Evolutionary conservation across 1,140 invertebrate species (phyloP).

Genomic region (Leucophenga varia): DNA sequence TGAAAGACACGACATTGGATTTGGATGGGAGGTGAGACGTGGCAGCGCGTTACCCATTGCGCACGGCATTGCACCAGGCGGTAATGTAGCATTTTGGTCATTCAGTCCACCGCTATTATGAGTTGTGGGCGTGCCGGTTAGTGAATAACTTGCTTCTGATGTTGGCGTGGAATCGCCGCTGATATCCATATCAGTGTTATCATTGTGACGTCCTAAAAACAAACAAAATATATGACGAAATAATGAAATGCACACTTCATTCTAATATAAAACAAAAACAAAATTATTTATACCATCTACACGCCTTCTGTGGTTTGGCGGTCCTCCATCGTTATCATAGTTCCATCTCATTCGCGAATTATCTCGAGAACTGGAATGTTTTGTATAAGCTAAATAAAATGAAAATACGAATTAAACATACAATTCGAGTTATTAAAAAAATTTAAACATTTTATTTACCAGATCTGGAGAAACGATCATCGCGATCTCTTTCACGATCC

Average conservation of each 20-base stretch:
- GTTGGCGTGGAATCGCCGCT: conserved; percentile 80
- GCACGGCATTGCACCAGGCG: conserved; percentile 11
- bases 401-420: background rate
- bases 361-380: conserved; percentile 76
- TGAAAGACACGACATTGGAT: conserved; percentile 28
- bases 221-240: conserved; percentile 1
- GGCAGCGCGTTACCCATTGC: conserved; percentile 64
- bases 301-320: conserved; percentile 52
- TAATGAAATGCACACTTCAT: background rate
- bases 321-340: conserved; percentile 50
- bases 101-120: conserved; percentile 34
- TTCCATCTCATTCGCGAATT: conserved; percentile 58
- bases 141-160: conserved; percentile 64
- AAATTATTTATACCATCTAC: conserved; percentile 40
- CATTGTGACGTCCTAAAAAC: conserved; percentile 41
- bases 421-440: background rate
- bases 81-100: conserved; percentile 18
- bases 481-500: conserved; percentile 58
- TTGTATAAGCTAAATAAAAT: conserved; percentile 63
- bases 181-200: conserved; percentile 79
- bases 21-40: conserved; percentile 65
- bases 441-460: conserved; percentile 24
- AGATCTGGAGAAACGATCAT: conserved; percentile 56
- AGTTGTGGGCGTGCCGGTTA: conserved; percentile 49
- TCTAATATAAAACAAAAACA: background rate